A percentile compares a stretch with the other conserved stretches of the same genome.
phyloP scores from a whole-genome alignment of 2,888 invertebrate species.

The Trissolcus brochymenae region DNA sequence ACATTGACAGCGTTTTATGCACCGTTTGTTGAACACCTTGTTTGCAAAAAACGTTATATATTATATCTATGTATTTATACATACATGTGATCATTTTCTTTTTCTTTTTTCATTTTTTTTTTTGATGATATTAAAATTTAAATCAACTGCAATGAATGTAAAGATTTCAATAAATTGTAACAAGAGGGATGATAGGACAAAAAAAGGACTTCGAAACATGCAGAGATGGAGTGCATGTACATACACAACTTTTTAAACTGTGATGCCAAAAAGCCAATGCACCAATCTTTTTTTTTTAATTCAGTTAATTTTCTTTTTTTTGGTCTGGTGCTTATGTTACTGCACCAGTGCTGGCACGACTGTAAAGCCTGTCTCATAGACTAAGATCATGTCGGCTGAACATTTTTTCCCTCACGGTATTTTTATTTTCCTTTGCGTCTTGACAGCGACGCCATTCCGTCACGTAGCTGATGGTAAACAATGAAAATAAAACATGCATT shows the following conservation, averaged over 20 bases:
- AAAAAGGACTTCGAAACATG: conserved; percentile 16
- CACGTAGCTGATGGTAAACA: conserved; percentile 11
- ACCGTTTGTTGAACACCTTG: not conserved
- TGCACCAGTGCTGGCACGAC: conserved; percentile 1
- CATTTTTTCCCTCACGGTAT: not conserved
- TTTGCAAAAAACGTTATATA: conserved; percentile 1
- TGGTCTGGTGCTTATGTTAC: not conserved
- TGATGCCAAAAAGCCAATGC: conserved; percentile 52
- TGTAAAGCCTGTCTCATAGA: conserved; percentile 60
- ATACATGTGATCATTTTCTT: not conserved
- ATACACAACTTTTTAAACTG: conserved; percentile 50
- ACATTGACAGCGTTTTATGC: conserved; percentile 33
- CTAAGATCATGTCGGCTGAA: not conserved
- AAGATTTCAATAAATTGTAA: conserved; percentile 6
- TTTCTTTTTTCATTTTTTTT: conserved; percentile 10
- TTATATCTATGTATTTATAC: conserved; percentile 9
- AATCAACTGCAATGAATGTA: conserved; percentile 13
- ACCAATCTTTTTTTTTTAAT: conserved; percentile 31
- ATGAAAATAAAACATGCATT: conserved; percentile 37
- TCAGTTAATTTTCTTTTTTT: conserved; percentile 11
- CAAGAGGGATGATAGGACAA: not conserved
- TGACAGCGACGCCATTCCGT: conserved; percentile 11
- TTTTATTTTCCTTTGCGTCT: conserved; percentile 28
- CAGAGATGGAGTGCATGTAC: conserved; percentile 9
- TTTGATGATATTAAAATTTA: conserved; percentile 8